Evolutionary conservation across 2,797 vertebrate species (phyloP), one percentile per base, ranked within the genome.

Genomic region (Mycteria americana): DNA sequence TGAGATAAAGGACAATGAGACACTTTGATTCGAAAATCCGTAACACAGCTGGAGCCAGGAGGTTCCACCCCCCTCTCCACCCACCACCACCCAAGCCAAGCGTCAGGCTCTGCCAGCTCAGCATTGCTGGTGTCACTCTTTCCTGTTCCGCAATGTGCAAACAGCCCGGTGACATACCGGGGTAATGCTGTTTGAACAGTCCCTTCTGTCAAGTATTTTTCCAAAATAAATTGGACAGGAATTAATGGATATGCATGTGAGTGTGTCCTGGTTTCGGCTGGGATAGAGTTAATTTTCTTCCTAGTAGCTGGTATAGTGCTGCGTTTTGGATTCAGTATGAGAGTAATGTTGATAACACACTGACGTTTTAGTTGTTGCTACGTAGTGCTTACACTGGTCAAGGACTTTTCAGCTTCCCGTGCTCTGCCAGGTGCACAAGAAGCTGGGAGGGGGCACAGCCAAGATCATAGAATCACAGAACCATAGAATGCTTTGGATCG

Each of bases 61-160:
- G 82, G 79, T 96, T 43, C 93, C 94, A 62, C 94, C 92, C 89
- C 92, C 46, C 11, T 31, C 48, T 4, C 94, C 93, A 88, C 92
- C 97, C 93, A 62, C 90, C 23, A 4, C 21, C 43, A 11, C 0
- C 0, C 11, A 6, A 56, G 88, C 90, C 86, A 67, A 89, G 76
- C 7, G 4, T 75, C 33, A 16, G 79, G 68, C 70, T 48, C 35
- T 81, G 91, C 83, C 93, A 88, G 84, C 92, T 89, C 85, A 76
- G 77, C 43, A 18, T 23, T 72, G 74, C 94, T 48, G 62, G 4
- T 91, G 74, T 91, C 85, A 43, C 84, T 12, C 74, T 25, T 84
- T 56, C 67, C 88, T 18, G 28, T 85, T 87, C 85, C 0, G 53
- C 95, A 91, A 80, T 96, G 94, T 80, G 93, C 93, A 96, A 97